Evolutionary conservation across 2,113 vertebrate species (phyloP), one percentile per base, ranked within the genome.

Genomic region (Phyllostomus discolor): DNA sequence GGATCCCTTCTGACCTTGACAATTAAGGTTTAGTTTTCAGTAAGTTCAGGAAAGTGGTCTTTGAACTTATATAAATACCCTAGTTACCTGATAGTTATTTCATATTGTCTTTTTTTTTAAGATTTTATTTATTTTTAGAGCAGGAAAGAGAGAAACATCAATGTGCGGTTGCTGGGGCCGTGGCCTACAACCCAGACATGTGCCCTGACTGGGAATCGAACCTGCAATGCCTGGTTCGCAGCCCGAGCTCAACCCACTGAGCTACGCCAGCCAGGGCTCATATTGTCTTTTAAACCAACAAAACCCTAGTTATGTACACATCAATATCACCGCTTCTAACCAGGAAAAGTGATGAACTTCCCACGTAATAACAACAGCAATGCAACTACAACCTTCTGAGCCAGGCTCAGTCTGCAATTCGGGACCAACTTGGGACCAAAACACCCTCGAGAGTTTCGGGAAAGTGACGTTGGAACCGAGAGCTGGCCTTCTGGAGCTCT

Each of bases 381-480:
- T 0, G 6, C 5, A n/a, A n/a, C 24, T 20, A 35, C 41, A 66
- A 35, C 16, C n/a, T 57, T 22, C 41, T 54, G 17, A 28, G 14
- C 12, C 31, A 15, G 48, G 52, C 31, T 10, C 46, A 22, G 22
- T 33, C n/a, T 28, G 6, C 10, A 17, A 6, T 5, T 31, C 24
- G 14, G 1, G 15, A 26, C 11, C 38, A 24, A 11, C 33, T 20
- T 6, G 20, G 52, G 31, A 38, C 19, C 4, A 1, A 7, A 5
- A 57, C 33, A 20, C 0, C 7, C 1, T 41, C 4, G 38, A 78
- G 50, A 43, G 8, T 17, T 17, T 10, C 7, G 9, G 8, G 2
- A 10, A 52, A 31, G 28, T 2, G 3, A 10, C 0, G 4, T 2
- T 7, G 26, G 3, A 10, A 35, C 12, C 14, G 15, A 8, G 78